Evolutionary conservation across 2,888 invertebrate genomes (phyloP).

Genomic region (Plagodis dolabraria): DNA sequence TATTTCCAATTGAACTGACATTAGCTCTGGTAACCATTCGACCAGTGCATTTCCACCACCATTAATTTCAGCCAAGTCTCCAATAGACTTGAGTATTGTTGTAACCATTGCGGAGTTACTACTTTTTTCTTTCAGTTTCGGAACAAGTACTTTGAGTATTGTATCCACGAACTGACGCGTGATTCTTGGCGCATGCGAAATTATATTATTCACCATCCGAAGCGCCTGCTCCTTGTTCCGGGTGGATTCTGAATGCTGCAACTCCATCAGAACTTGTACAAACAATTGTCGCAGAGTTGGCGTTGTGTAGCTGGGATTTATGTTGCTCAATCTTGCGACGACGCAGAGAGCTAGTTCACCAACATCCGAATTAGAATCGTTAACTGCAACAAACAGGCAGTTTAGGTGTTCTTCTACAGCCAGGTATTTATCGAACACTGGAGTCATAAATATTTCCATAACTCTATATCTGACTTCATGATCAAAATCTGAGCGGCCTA

Average conservation of each 20-base stretch:
- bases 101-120: constrained; percentile 96
- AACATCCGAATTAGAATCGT: constrained; percentile 98
- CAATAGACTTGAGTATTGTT: constrained; percentile 95
- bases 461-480: constrained; percentile 97
- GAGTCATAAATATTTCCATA: constrained; percentile 94
- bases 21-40: constrained; percentile 94
- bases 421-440: constrained; percentile 95
- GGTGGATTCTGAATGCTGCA: constrained; percentile 97
- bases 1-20: constrained; percentile 96
- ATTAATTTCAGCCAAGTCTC: constrained; percentile 97
- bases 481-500: constrained; percentile 98
- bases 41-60: constrained; percentile 94
- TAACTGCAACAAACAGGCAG: constrained; percentile 96
- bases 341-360: constrained; percentile 96
- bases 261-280: constrained; percentile 95
- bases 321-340: constrained; percentile 94
- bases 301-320: constrained; percentile 99
- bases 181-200: constrained; percentile 96
- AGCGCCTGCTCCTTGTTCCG: constrained; percentile 98
- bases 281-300: constrained; percentile 96
- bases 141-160: constrained; percentile 94
- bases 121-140: constrained; percentile 95
- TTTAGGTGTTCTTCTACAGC: constrained; percentile 98
- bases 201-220: constrained; percentile 96
- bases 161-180: constrained; percentile 98